Evolutionary conservation across 2,888 invertebrate species (phyloP).

Genomic region (Catocala sponsa): DNA sequence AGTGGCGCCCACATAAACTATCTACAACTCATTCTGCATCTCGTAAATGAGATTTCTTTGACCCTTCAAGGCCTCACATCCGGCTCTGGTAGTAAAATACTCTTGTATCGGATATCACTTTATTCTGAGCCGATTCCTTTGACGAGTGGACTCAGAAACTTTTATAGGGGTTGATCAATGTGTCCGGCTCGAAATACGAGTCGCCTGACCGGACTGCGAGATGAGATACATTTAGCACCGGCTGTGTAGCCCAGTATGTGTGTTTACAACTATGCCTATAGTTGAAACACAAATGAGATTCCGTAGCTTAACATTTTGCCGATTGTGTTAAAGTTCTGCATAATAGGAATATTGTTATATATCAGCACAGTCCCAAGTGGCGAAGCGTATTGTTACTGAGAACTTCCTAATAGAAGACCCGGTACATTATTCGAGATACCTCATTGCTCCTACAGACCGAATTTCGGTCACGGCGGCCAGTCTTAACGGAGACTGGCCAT

Average conservation of each 20-base stretch:
- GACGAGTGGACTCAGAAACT: conserved; percentile 16
- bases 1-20: conserved; percentile 9
- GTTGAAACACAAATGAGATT: too few relatives aligned
- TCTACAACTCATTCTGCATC: conserved; percentile 3
- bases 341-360: too few relatives aligned
- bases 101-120: conserved; percentile 26
- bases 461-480: too few relatives aligned
- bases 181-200: conserved; percentile 10
- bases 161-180: conserved; percentile 16
- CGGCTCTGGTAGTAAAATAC: conserved; percentile 13
- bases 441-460: too few relatives aligned
- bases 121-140: conserved; percentile 24
- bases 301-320: too few relatives aligned
- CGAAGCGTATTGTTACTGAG: too few relatives aligned
- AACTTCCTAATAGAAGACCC: too few relatives aligned
- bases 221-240: conserved; percentile 3
- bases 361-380: too few relatives aligned
- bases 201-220: conserved; percentile 1
- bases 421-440: too few relatives aligned
- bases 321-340: too few relatives aligned
- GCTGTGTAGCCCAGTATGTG: background rate
- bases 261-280: too few relatives aligned
- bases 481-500: too few relatives aligned
- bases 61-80: conserved; percentile 7
- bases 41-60: conserved; percentile 22